Evolutionary conservation across 2,888 invertebrate genomes (phyloP), one percentile per base, ranked within the genome.

Genomic region (Stenotaenia linearis): DNA sequence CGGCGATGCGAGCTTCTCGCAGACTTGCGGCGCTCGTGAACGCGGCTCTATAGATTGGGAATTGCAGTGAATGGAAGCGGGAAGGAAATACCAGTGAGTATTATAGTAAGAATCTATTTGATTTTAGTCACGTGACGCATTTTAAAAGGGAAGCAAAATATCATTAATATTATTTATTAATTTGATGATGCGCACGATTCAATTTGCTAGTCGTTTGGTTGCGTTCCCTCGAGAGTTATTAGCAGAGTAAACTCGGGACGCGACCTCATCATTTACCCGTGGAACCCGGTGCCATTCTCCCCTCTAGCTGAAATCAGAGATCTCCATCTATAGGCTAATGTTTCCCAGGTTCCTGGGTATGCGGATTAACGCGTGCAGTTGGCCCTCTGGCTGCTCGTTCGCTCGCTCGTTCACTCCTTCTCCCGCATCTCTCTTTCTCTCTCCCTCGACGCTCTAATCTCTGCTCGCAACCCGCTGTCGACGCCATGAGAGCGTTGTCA

Each of bases 241-340:
- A 69, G 69, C 10, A 69, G 28, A 69, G 69, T 69, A 69, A 69
- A 69, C 69, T 69, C 69, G 28, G 69, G 28, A 69, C 25, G 69
- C 69, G 69, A 69, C 69, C 69, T 69, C 69, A 69, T 69, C 69
- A 69, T 69, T 69, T 69, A 69, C 69, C 25, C 69, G 69, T 69
- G 69, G 25, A 69, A 69, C 69, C 69, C 69, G 28, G 69, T 69
- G 69, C 69, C 28, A 10, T 69, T 69, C 69, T 69, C 69, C 69
- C 69, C 69, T 69, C 69, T 23, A 69, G 28, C 69, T 69, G 69
- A 69, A 69, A 69, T 69, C 69, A 69, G 69, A 69, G 69, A 69
- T 69, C 69, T 69, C 69, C 69, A 69, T 69, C 69, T 69, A 69
- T 69, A 69, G 69, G 69, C 69, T 69, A 69, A 69, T 69, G 69